Evolutionary conservation across 2,113 vertebrate species (phyloP), one percentile per base, ranked within the genome.

Genomic region (Desmodus rotundus): DNA sequence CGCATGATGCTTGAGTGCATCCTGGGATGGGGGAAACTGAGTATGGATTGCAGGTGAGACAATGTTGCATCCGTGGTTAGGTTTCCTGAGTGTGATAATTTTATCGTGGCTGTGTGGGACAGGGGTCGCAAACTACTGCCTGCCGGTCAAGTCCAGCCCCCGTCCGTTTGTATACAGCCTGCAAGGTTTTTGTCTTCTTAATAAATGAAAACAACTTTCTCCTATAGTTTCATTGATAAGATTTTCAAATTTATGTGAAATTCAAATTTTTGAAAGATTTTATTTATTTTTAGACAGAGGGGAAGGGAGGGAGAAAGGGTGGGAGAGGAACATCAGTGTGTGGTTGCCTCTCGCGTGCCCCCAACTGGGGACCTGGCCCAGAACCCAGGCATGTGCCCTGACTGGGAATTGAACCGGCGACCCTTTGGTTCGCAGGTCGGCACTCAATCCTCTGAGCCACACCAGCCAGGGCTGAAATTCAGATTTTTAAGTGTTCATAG

Each of bases 11-110:
- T 19, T 16, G 8, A 41, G 31, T 5, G 43, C 31, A 52, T 22
- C 85, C 72, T 33, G 76, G 36, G 15, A 8, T 2, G 22, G 22
- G 7, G 52, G 19, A 70, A 68, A 45, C 67, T 36, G n/a, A 70
- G 47, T 12, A 26, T 1, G 20, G 52, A 19, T 1, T n/a, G 16
- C 2, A 28, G 41, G 10, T 5, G 31, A 80, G 58, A 63, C 41
- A 52, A 12, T 12, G 10, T 0, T 28, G 47, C 6, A 9, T 20
- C 43, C 4, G 12, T 0, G 33, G 56, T 20, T 52, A 43, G 16
- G 33, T 5, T 52, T 72, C 68, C 81, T 13, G 56, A 26, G 13
- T 24, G 7, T 4, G 7, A 33, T 26, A 22, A 84, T 10, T 33
- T 24, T 2, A 13, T 10, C 38, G 3, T 1, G 22, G 47, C 10